Evolutionary conservation across 2,113 vertebrate genomes (phyloP).

Genomic region (Odocoileus hemionus): DNA sequence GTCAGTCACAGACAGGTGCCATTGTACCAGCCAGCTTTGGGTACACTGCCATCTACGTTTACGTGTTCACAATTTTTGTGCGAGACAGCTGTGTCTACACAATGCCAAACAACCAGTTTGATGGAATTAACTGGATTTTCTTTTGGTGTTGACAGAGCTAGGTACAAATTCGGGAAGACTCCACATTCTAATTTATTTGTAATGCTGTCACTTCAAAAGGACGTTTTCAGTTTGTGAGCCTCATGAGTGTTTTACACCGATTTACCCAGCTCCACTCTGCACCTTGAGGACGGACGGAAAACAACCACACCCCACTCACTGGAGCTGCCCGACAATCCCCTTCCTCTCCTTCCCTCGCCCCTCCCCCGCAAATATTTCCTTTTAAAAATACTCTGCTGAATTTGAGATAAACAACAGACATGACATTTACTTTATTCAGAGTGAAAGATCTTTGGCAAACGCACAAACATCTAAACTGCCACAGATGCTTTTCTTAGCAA

Average conservation of each 20-base stretch:
- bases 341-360: neutral
- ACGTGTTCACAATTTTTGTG: conserved; percentile 39
- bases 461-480: conserved; percentile 84
- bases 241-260: neutral
- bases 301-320: neutral
- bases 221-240: neutral
- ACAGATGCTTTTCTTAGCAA: conserved; percentile 84
- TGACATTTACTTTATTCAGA: conserved; percentile 86
- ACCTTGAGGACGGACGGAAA: neutral
- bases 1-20: neutral
- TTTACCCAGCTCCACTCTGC: neutral
- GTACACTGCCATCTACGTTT: neutral
- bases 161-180: conserved; percentile 41
- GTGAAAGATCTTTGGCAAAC: conserved; percentile 87
- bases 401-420: conserved; percentile 86
- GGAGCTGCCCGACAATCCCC: neutral
- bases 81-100: conserved; percentile 57
- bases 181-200: neutral
- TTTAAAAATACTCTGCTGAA: conserved; percentile 83
- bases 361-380: conserved; percentile 74
- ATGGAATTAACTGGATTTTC: conserved; percentile 59
- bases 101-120: conserved; percentile 61
- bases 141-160: conserved; percentile 55
- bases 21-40: neutral
- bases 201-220: conserved; percentile 15